phyloP scores from a whole-genome alignment of 2,113 vertebrate species.

The Lepidothrix coronata region DNA sequence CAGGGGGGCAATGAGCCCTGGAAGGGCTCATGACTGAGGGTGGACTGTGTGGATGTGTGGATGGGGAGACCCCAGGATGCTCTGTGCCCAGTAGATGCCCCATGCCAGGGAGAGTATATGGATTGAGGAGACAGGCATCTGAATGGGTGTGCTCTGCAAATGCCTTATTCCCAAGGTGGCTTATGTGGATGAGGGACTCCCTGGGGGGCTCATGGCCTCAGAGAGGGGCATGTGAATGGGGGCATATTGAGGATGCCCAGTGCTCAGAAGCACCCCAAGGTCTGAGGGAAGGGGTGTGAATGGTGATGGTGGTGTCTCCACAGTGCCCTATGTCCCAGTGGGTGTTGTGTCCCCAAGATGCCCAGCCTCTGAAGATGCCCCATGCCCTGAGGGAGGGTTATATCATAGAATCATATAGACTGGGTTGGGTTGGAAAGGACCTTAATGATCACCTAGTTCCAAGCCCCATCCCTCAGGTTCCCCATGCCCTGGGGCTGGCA shows the following conservation, averaged over 20 bases:
- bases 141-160: neutral
- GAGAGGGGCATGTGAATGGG: neutral
- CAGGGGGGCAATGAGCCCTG: rapidly evolving
- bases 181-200: neutral
- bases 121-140: neutral
- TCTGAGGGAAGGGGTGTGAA: neutral
- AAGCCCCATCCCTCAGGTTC: neutral
- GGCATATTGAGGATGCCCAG: neutral
- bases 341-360: neutral
- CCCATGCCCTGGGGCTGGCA: neutral
- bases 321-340: neutral
- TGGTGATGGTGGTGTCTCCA: neutral
- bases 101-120: neutral
- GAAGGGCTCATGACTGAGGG: neutral
- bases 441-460: neutral
- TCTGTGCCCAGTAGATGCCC: neutral
- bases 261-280: neutral
- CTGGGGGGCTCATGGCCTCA: neutral
- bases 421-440: neutral
- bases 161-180: rapidly evolving
- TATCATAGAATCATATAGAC: neutral
- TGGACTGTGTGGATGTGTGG: neutral
- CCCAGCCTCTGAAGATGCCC: neutral
- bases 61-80: neutral
- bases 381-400: neutral